These are phyloP conservation scores for Lepus townsendii DNA, from an alignment of 2,797 vertebrate species.

Conservation along the genomic window DNA sequence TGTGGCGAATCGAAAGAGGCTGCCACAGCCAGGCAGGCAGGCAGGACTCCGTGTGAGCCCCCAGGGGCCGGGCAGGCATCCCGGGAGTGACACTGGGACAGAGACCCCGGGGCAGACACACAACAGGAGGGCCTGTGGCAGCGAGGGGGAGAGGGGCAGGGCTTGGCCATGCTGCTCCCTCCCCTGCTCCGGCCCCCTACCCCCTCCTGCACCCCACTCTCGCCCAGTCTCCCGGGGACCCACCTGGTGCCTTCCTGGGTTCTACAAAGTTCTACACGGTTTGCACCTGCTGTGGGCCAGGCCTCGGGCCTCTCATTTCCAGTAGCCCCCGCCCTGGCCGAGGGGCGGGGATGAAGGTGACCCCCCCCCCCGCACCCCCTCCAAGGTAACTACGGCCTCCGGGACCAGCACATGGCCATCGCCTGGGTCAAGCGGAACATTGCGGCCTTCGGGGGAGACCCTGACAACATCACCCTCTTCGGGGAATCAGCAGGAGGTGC, in stretches of 20 bases:
- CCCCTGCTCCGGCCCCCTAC: accelerated
- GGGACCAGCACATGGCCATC: constrained; percentile 97
- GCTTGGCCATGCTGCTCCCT: neutral
- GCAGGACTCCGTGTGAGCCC: neutral
- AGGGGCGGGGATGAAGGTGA: neutral
- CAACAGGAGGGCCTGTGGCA: no score
- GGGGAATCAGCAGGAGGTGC: constrained; percentile 95
- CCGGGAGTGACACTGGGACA: no score
- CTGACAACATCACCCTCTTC: constrained; percentile 95
- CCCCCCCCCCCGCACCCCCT: accelerated
- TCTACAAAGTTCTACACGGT: accelerated
- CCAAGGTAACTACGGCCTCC: constrained; percentile 96
- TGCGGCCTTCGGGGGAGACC: constrained; percentile 94
- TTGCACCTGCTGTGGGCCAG: neutral
- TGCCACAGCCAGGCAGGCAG: neutral
- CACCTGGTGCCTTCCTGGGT: neutral
- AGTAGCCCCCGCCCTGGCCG: neutral
- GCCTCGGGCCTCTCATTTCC: neutral
- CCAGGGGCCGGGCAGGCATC: neutral
- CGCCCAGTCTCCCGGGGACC: neutral
- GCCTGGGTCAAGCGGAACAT: constrained; percentile 98
- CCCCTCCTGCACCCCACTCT: neutral
- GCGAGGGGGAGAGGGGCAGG: neutral
- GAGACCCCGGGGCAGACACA: neutral
- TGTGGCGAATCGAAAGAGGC: neutral